Conservation (phyloP, 1,140 invertebrate genomes). For the Thrips palmi region DNA sequence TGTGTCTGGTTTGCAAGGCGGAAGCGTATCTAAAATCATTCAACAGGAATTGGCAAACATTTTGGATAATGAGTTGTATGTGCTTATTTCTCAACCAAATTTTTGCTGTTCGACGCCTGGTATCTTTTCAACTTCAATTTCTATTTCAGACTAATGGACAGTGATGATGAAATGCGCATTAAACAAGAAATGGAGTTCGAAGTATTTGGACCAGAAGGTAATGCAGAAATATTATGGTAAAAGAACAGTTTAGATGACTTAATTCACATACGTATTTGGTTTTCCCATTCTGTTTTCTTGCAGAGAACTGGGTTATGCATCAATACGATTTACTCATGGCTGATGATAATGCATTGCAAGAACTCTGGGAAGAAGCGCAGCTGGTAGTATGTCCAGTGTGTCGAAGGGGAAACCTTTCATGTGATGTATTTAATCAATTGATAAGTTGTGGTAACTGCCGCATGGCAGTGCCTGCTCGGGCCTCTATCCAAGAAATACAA, state of each 20-base stretch:
- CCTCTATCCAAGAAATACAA: neutral
- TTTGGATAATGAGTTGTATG: conserved; percentile 13
- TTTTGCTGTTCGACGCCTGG: conserved; percentile 19
- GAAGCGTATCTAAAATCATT: conserved; percentile 15
- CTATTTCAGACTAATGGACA: conserved; percentile 3
- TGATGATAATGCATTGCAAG: conserved; percentile 19
- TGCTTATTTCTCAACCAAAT: conserved; percentile 15
- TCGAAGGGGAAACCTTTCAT: conserved; percentile 19
- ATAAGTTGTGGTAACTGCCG: conserved; percentile 15
- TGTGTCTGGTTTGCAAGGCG: neutral
- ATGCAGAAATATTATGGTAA: conserved; percentile 7
- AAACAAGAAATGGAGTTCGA: conserved; percentile 3
- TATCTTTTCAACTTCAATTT: conserved; percentile 14
- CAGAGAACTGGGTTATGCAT: conserved; percentile 24
- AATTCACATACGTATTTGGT: neutral
- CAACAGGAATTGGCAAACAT: conserved; percentile 14
- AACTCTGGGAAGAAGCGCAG: conserved; percentile 14
- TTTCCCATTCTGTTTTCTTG: neutral
- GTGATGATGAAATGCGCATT: conserved; percentile 18
- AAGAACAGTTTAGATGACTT: conserved; percentile 10
- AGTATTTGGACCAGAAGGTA: neutral
- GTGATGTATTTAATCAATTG: conserved; percentile 18
- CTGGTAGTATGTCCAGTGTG: conserved; percentile 17
- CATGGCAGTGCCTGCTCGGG: conserved; percentile 15
- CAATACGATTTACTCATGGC: conserved; percentile 22